Evolutionary conservation across 2,113 vertebrate genomes (phyloP).

Genomic region (Petroica traversi): DNA sequence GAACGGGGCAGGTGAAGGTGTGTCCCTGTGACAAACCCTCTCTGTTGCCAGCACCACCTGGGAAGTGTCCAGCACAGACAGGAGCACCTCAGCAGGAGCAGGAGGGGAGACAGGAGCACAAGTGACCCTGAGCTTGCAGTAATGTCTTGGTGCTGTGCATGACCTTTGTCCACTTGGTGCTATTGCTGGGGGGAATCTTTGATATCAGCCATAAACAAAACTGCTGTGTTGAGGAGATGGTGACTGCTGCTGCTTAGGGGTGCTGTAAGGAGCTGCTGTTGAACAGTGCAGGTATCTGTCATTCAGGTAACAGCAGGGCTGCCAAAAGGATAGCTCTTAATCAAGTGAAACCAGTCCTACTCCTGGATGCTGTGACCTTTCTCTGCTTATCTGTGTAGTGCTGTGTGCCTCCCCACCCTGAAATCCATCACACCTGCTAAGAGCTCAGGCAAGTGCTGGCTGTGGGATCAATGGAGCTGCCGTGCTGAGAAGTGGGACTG

Average conservation of each 20-base stretch:
- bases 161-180: background rate
- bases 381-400: background rate
- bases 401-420: background rate
- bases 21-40: background rate
- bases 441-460: background rate
- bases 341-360: background rate
- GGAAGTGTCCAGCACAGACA: fast-evolving
- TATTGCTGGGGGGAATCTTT: background rate
- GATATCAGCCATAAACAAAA: background rate
- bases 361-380: background rate
- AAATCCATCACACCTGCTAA: background rate
- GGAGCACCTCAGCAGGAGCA: background rate
- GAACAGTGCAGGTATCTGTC: background rate
- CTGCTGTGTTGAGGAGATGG: background rate
- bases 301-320: background rate
- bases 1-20: background rate
- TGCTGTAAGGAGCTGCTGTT: background rate
- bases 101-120: background rate
- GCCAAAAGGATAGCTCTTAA: background rate
- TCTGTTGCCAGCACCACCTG: background rate
- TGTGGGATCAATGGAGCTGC: background rate
- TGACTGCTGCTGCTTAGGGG: background rate
- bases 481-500: fast-evolving
- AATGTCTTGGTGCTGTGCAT: background rate
- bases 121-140: background rate